These are phyloP conservation scores for Hemicentrotus pulcherrimus DNA, from an alignment of 35 echinoderm and acorn worm species.

Conservation along the genomic window DNA sequence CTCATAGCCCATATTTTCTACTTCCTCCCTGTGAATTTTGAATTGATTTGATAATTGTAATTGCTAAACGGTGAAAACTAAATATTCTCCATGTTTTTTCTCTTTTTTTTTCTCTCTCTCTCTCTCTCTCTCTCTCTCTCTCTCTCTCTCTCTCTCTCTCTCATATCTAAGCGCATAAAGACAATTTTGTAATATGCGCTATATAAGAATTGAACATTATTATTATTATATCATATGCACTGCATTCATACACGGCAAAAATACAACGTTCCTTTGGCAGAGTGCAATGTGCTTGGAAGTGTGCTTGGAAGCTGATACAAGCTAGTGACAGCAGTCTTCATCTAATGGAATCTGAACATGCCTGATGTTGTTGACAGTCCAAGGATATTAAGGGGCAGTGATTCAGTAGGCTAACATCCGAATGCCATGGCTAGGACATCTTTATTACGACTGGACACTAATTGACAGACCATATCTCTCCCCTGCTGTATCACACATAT, in stretches of 20 bases:
- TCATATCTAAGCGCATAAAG: no score
- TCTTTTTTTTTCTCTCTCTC: no score
- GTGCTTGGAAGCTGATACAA: not conserved
- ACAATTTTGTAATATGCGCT: no score
- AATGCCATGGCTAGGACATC: not conserved
- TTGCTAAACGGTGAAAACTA: no score
- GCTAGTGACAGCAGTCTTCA: not conserved
- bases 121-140: no score
- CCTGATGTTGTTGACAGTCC: not conserved
- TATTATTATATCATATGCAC: not conserved
- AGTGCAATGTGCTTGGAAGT: not conserved
- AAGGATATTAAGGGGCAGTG: not conserved
- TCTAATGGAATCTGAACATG: not conserved
- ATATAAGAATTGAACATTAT: no score
- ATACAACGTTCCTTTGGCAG: not conserved
- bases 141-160: no score
- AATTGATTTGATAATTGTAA: no score
- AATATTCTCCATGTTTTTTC: no score
- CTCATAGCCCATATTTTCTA: not conserved
- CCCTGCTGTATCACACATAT: not conserved
- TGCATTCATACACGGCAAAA: not conserved
- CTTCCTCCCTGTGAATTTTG: not conserved
- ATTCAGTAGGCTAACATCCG: not conserved
- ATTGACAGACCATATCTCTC: conserved; percentile 20
- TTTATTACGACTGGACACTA: conserved; percentile 34